phyloP scores from a whole-genome alignment of 2,797 vertebrate species.

The Chelmon rostratus region DNA sequence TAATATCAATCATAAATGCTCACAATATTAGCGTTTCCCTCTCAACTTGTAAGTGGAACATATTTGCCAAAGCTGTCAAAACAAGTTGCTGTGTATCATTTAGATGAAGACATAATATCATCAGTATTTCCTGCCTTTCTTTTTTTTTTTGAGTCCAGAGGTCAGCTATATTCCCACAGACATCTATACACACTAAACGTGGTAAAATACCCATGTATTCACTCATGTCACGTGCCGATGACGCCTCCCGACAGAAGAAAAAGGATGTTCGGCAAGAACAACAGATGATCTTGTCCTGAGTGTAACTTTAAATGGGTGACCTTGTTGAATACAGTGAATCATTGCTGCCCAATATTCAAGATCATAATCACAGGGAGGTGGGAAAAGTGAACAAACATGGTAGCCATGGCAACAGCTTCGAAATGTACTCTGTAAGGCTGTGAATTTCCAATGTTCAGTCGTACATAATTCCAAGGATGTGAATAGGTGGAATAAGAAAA shows the following conservation, averaged over 20 bases:
- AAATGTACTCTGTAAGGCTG: neutral
- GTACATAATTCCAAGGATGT: neutral
- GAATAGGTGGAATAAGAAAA: neutral
- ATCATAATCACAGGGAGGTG: neutral
- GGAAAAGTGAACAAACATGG: neutral
- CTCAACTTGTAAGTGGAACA: neutral
- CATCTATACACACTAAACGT: no score
- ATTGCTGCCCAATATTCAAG: no score
- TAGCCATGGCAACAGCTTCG: constrained; percentile 31
- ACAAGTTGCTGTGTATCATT: neutral
- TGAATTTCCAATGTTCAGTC: neutral
- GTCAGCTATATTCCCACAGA: neutral
- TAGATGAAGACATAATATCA: neutral
- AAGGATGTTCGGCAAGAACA: no score
- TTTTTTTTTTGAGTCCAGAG: neutral
- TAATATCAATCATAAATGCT: neutral
- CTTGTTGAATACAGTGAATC: no score
- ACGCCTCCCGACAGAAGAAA: no score
- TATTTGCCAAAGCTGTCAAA: neutral
- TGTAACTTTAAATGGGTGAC: no score
- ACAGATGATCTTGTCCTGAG: no score
- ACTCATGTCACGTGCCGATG: no score
- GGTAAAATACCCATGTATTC: neutral
- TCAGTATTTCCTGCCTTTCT: neutral
- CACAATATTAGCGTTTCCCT: neutral